Evolutionary conservation across 2,797 vertebrate genomes (phyloP).

Genomic region (Bucorvus abyssinicus): DNA sequence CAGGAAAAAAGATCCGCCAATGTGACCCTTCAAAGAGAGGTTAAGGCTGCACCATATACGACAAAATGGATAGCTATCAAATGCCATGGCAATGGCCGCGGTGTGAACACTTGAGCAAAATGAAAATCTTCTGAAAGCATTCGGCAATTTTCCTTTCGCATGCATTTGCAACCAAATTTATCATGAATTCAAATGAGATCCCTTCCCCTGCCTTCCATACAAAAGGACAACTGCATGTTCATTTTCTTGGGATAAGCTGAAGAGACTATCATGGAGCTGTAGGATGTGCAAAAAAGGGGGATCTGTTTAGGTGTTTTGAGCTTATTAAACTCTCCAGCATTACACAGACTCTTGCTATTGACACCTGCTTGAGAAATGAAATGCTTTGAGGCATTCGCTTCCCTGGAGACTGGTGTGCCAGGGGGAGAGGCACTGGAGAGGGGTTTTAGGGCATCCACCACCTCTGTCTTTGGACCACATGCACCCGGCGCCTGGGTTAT

Average conservation of each 20-base stretch:
- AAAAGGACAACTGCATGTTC: background rate
- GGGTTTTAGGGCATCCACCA: background rate
- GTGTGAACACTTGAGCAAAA: constrained; percentile 41
- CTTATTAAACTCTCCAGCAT: background rate
- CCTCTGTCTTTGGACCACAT: background rate
- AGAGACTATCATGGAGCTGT: background rate
- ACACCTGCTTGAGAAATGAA: constrained; percentile 38
- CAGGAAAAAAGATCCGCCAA: background rate
- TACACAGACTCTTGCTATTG: constrained; percentile 7
- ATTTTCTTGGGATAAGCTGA: background rate
- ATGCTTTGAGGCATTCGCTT: background rate
- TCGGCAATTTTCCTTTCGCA: constrained; percentile 28
- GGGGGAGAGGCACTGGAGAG: background rate
- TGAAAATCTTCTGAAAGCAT: constrained; percentile 54
- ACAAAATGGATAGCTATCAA: constrained; percentile 35
- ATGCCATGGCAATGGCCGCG: constrained; percentile 3
- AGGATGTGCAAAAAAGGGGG: background rate
- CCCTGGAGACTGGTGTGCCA: background rate
- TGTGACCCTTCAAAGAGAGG: constrained; percentile 14
- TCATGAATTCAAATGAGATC: background rate
- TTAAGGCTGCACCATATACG: background rate
- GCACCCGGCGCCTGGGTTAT: background rate
- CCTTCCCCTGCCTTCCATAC: background rate
- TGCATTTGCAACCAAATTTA: constrained; percentile 34
- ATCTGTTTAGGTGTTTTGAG: background rate